phyloP scores from a whole-genome alignment of 2,797 vertebrate species.

The Neostethus bicornis region DNA sequence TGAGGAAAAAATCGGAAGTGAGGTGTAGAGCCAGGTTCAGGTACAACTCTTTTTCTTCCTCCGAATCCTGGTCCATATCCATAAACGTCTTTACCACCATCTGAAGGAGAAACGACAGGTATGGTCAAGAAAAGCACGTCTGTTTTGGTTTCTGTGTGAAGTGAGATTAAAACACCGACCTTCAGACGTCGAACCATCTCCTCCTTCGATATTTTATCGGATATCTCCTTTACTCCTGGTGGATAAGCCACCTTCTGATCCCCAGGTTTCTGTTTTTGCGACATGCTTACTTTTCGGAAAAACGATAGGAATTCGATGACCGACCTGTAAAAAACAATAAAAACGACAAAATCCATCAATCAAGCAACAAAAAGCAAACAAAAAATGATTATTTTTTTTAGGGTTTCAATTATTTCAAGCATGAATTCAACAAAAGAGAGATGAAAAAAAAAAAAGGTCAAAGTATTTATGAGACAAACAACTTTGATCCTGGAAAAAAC shows the following conservation, averaged over 20 bases:
- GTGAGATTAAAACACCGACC: constrained; percentile 70
- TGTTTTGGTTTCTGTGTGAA: neutral
- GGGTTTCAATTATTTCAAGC: too few relatives aligned
- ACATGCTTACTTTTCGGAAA: too few relatives aligned
- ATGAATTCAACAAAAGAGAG: too few relatives aligned
- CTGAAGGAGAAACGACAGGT: constrained; percentile 73
- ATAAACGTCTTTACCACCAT: constrained; percentile 99
- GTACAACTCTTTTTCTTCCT: constrained; percentile 98
- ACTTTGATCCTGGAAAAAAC: too few relatives aligned
- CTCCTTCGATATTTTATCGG: constrained; percentile 99
- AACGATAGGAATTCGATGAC: too few relatives aligned
- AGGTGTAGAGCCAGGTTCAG: constrained; percentile 95
- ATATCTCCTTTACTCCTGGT: constrained; percentile 99
- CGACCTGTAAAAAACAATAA: too few relatives aligned
- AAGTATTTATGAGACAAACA: too few relatives aligned
- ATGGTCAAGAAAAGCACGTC: neutral
- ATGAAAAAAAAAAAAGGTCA: too few relatives aligned
- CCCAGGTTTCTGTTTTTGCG: too few relatives aligned
- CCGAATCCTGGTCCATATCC: constrained; percentile 99
- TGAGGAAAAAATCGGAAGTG: constrained; percentile 98
- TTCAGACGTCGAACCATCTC: constrained; percentile 99
- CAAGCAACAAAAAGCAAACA: too few relatives aligned
- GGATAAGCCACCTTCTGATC: constrained; percentile 99
- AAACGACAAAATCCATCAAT: too few relatives aligned
- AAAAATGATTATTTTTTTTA: too few relatives aligned